Conservation (phyloP, 2,888 invertebrate genomes). For the Arrhopalites spinosus region DNA sequence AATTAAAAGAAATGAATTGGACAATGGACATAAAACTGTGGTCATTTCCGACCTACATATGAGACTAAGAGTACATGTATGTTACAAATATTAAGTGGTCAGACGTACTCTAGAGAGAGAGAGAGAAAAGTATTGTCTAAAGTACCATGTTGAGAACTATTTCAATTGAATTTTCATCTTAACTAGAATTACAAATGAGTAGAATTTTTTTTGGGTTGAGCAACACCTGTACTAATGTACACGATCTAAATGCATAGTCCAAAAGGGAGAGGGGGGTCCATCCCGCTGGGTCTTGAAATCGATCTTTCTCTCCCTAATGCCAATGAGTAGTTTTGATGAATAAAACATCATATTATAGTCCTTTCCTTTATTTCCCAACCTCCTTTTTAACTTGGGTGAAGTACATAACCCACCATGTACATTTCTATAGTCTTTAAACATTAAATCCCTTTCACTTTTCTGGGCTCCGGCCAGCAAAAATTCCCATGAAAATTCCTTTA, state of each 20-base stretch:
- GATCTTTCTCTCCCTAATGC: slow-evolving; percentile 31
- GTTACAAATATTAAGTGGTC: too few species aligned
- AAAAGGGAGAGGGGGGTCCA: slow-evolving; percentile 6
- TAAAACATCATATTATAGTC: slow-evolving; percentile 29
- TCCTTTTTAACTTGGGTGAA: too few species aligned
- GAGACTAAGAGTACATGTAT: too few species aligned
- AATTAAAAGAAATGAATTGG: slow-evolving; percentile 22
- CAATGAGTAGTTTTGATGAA: slow-evolving; percentile 38
- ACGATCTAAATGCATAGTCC: slow-evolving; percentile 37
- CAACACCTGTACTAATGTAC: slow-evolving; percentile 40
- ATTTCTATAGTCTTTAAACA: too few species aligned
- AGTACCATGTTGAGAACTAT: background rate
- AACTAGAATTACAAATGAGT: slow-evolving; percentile 33
- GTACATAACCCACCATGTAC: too few species aligned
- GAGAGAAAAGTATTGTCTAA: background rate
- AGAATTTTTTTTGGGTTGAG: slow-evolving; percentile 10
- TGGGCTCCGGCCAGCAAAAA: too few species aligned
- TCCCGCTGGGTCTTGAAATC: slow-evolving; percentile 39
- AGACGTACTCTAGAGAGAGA: background rate
- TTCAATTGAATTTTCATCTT: slow-evolving; percentile 33
- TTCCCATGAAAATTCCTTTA: too few species aligned
- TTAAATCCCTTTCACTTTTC: too few species aligned
- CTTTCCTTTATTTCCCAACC: background rate
- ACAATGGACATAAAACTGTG: slow-evolving; percentile 11
- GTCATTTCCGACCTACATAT: slow-evolving; percentile 4